Evolutionary conservation across 2,797 vertebrate species (phyloP), one percentile per base, ranked within the genome.

Genomic region (Adelosebastes latens): DNA sequence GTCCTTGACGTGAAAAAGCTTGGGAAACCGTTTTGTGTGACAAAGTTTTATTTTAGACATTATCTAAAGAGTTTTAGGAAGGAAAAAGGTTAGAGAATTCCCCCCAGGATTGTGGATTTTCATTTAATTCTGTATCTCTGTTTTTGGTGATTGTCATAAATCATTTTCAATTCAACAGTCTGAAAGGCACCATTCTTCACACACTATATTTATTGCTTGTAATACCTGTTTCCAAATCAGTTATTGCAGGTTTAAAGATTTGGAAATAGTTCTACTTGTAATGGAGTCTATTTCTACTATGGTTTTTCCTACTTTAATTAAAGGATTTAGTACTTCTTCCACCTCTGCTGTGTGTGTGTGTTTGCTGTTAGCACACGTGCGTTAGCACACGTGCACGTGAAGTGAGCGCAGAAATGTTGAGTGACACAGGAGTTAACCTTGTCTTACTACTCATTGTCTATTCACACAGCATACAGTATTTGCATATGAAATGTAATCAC

Each of bases 401-500:
- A 56, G 14, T 11, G 25, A 52, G 31, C 24, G 27, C 52, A 66
- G 68, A 25, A 56, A 56, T 20, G 32, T 71, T 60, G 24, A 39
- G 63, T 25, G 77, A 81, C 77, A 34, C 58, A 3, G 67, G 72
- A 31, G 66, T 80, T 84, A 76, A 87, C 88, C 83, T 75, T 22
- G 61, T 70, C 84, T 49, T 22, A 5, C 63, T 10, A 0, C 78
- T 92, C 88, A 80, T 92, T 80, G 42, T 89, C 77, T 75, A 88
- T 90, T 91, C 90, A 32, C 24, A 4, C 29, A 29, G 78, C 81
- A 32, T 60, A 65, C 74, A 67, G 68, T 76, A 87, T 93, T 88
- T 90, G 88, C 88, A 87, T 89, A 87, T 82, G 88, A 91, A 93
- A 93, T 91, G 90, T 92, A 93, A 94, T 93, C 91, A 93, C 80